A percentile compares a stretch with the other conserved stretches of the same genome.
phyloP scores from a whole-genome alignment of 23 tunicate species.

The Botrylloides violaceus region DNA sequence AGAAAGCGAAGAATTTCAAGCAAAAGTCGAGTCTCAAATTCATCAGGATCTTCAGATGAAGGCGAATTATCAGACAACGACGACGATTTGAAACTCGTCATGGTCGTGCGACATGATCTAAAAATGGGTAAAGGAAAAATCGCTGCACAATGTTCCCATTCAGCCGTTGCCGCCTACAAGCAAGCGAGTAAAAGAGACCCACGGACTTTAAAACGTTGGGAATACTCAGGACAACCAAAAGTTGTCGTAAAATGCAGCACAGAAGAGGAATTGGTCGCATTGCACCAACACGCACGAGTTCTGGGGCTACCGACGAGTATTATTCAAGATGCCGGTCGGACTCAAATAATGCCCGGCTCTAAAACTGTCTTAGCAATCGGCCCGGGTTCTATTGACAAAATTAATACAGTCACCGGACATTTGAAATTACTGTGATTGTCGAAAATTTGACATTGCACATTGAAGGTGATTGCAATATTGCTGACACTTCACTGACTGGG shows the following conservation, averaged over 20 bases:
- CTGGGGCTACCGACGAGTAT: constrained; percentile 45
- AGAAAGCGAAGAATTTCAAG: background rate
- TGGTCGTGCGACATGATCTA: constrained; percentile 76
- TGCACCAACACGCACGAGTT: constrained; percentile 56
- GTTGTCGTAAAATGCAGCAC: constrained; percentile 68
- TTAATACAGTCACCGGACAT: constrained; percentile 75
- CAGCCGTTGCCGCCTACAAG: constrained; percentile 84
- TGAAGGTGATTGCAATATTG: too few relatives aligned
- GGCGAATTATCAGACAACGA: background rate
- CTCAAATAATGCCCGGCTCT: constrained; percentile 84
- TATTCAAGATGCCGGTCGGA: constrained; percentile 92
- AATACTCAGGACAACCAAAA: constrained; percentile 80
- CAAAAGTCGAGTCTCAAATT: background rate
- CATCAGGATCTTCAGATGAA: constrained; percentile 13
- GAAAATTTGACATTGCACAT: too few relatives aligned
- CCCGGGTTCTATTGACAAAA: constrained; percentile 62
- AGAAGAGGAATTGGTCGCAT: constrained; percentile 57
- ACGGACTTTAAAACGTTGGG: constrained; percentile 43
- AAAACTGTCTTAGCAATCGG: constrained; percentile 90
- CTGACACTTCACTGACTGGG: too few relatives aligned
- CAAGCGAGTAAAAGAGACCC: constrained; percentile 20
- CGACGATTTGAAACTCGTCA: constrained; percentile 54
- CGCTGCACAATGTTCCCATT: constrained; percentile 86
- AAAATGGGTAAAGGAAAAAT: constrained; percentile 92
- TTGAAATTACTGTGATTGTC: constrained; percentile 50